Evolutionary conservation across 2,797 vertebrate genomes (phyloP), one percentile per base, ranked within the genome.

Genomic region (Rhinatrema bivittatum): DNA sequence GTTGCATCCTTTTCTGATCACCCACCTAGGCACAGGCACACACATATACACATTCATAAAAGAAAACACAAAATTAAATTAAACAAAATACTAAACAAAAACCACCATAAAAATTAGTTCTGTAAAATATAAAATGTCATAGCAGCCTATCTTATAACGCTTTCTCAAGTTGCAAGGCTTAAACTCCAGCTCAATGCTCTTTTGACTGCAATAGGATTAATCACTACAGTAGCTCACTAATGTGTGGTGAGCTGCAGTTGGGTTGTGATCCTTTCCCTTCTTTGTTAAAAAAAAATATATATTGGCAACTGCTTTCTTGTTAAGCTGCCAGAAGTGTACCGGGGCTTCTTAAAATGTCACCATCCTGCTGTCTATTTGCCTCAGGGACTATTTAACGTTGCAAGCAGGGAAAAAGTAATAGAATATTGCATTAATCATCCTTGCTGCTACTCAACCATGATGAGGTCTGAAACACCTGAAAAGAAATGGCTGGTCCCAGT

Each of bases 261-360:
- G 43, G 6, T 47, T 53, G 30, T 15, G 15, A 40, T 16, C 19
- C 29, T 18, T 48, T 59, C 46, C 48, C 55, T 62, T 53, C 41
- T 55, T 24, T 7, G 20, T 15, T 23, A 28, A 24, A 21, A 18
- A 32, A 4, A 12, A 39, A 48, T 49, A 27, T 41, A 38, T 39
- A 61, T 54, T 45, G 50, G n/a, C n/a, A 65, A 56, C 25, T 26
- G 1, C 27, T 64, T 57, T 55, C 21, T 60, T 48, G 39, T 60
- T 61, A 64, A 61, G 17, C 32, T 65, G 25, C 37, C 5, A 26
- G 53, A 25, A 55, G 33, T 23, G 39, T 26, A 53, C 29, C 14
- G 23, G 19, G 5, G 11, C 40, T 69, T 68, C 52, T 62, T 24
- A 56, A 60, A 68, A 68, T 66, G 52, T 48, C 65, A 60, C 50